Conservation (phyloP, 92 coral and sea anemone genomes). For the Desmophyllum pertusum region DNA sequence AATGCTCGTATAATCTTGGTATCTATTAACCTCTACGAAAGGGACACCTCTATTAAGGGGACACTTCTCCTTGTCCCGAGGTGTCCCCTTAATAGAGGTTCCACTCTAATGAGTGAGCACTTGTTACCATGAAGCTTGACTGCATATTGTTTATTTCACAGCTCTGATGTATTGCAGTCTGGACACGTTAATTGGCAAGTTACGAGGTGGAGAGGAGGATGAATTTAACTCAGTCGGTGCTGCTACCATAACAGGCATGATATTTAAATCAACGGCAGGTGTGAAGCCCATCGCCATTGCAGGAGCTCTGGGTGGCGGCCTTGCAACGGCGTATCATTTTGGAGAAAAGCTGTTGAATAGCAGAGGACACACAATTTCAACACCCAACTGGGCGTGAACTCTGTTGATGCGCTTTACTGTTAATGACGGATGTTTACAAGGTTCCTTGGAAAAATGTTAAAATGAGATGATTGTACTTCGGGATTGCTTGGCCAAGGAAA, state of each 20-base stretch:
- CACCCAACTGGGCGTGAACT: slow-evolving; percentile 92
- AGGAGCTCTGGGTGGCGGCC: slow-evolving; percentile 87
- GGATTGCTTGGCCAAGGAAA: neutral
- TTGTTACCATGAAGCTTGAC: neutral
- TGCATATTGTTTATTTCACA: slow-evolving; percentile 7
- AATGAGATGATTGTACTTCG: neutral
- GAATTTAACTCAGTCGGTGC: slow-evolving; percentile 79
- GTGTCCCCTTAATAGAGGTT: too few species aligned
- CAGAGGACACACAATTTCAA: slow-evolving; percentile 86
- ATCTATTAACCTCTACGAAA: too few species aligned
- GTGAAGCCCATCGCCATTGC: slow-evolving; percentile 93
- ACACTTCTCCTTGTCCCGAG: too few species aligned
- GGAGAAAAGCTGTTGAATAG: slow-evolving; percentile 87
- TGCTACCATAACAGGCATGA: slow-evolving; percentile 67
- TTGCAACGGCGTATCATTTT: slow-evolving; percentile 89
- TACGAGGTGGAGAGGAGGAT: slow-evolving; percentile 76
- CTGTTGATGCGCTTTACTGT: neutral
- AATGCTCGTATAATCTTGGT: too few species aligned
- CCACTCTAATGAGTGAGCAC: too few species aligned
- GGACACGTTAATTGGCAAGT: slow-evolving; percentile 73
- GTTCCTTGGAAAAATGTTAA: neutral
- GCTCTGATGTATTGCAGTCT: slow-evolving; percentile 83
- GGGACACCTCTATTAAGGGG: too few species aligned
- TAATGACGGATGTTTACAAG: neutral
- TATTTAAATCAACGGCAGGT: slow-evolving; percentile 92